These are phyloP conservation scores for Psammodynastes pulverulentus DNA, from an alignment of 2,113 vertebrate species.

Conservation along the genomic window DNA sequence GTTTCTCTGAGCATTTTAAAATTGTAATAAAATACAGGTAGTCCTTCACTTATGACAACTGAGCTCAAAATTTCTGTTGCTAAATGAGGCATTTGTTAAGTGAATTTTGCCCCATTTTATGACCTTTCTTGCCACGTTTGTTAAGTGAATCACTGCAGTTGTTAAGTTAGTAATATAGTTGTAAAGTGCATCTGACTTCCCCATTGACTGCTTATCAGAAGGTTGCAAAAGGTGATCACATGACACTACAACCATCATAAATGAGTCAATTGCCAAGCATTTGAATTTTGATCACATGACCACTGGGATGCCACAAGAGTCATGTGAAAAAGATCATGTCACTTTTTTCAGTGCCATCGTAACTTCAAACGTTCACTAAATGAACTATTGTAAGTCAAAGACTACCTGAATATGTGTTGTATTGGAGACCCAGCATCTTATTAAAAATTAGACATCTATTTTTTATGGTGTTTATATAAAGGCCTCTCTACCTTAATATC, in stretches of 20 bases:
- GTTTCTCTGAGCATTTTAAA: neutral
- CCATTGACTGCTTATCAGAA: neutral
- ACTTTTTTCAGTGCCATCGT: neutral
- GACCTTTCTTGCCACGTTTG: neutral
- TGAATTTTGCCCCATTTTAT: neutral
- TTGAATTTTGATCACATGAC: neutral
- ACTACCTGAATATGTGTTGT: neutral
- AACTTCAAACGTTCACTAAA: neutral
- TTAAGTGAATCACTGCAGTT: neutral
- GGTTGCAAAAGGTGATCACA: neutral
- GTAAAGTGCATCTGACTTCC: neutral
- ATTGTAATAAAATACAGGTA: neutral
- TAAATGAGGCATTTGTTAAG: neutral
- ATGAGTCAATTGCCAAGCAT: neutral
- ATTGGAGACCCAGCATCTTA: neutral
- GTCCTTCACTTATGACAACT: neutral
- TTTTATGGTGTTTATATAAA: neutral
- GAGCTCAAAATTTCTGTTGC: neutral
- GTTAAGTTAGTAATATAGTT: neutral
- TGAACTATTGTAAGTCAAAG: accelerated
- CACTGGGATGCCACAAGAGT: neutral
- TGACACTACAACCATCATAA: neutral
- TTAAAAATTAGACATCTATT: neutral
- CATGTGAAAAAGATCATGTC: neutral
- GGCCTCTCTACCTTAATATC: neutral